Evolutionary conservation across 23 tunicate species (phyloP), one percentile per base, ranked within the genome.

Genomic region (Pegea sp.): DNA sequence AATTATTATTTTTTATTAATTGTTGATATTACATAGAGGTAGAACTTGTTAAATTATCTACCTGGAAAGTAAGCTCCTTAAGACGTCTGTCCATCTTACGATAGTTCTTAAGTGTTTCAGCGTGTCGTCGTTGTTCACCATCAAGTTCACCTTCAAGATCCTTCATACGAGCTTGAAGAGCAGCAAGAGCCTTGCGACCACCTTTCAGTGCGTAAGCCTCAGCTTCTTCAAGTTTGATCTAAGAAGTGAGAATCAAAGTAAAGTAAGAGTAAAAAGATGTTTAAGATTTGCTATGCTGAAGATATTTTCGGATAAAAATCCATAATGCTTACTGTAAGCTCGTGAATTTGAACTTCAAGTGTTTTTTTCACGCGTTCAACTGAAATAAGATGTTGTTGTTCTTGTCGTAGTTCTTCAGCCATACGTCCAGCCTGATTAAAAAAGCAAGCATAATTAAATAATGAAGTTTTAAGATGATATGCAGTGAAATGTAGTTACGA

Each of bases 31-130:
- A n/a, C n/a, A n/a, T n/a, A n/a, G n/a, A 38, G 13, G 16, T 38
- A 30, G 54, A 2, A 42, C 3, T 2, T 24, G 0, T 16, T 52
- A 1, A 53, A 56, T 60, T 16, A 44, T 31, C 23, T 21, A 84
- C 95, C 68, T 84, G 95, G 95, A 84, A 91, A 20, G 73, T 54
- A 1, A 91, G 64, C 55, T 91, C 99, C 65, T 91, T 91, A 32
- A 75, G 65, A 4, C 81, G 54, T 20, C 99, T 69, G 52, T 91
- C 99, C 86, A 74, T 78, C 69, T 91, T 91, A 31, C 99, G 52
- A 61, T 81, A 64, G 57, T 71, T 78, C 74, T 91, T 91, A 25
- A 69, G 44, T 4, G 93, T 81, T 34, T 91, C 99, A 48, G 76
- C 81, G 42, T 78, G 93, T 0, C 99, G 93, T 22, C 93, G 71